A percentile compares a stretch with the other conserved stretches of the same genome.
Evolutionary conservation across 2,888 invertebrate genomes (phyloP).

Genomic region (Drosophila subquinaria): DNA sequence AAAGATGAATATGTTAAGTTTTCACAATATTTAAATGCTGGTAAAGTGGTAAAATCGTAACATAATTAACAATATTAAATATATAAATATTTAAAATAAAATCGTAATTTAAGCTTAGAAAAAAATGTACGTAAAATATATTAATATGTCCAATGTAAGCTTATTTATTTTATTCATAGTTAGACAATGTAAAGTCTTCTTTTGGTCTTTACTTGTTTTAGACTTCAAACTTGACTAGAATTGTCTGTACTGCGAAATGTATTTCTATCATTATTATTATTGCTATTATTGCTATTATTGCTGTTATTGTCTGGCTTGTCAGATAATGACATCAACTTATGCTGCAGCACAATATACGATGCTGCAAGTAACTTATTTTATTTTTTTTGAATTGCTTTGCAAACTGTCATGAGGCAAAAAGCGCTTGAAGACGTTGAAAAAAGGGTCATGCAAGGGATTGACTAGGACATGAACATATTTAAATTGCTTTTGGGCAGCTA

Average conservation of each 20-base stretch:
- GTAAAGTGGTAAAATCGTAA: background rate
- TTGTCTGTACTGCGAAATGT: background rate
- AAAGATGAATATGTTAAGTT: background rate
- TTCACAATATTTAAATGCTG: background rate
- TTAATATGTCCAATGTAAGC: no score
- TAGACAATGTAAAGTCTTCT: no score
- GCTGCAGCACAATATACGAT: conserved; percentile 48
- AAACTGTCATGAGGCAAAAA: conserved; percentile 26
- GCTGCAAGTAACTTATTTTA: conserved; percentile 38
- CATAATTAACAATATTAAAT: background rate
- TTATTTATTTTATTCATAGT: no score
- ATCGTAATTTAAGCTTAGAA: no score
- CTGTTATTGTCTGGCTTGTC: conserved; percentile 17
- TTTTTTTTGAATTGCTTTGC: conserved; percentile 20
- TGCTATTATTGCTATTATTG: conserved; percentile 8
- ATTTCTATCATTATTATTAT: conserved; percentile 13
- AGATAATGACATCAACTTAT: conserved; percentile 62
- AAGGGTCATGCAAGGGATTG: conserved; percentile 59
- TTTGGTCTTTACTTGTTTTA: background rate
- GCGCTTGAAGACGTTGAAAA: conserved; percentile 58
- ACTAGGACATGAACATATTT: conserved; percentile 70
- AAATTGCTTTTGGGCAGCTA: conserved; percentile 77
- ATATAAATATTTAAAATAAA: no score
- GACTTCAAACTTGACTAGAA: background rate
- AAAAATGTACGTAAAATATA: no score